Conservation (phyloP, 2,888 invertebrate species). For the Cancer borealis region DNA sequence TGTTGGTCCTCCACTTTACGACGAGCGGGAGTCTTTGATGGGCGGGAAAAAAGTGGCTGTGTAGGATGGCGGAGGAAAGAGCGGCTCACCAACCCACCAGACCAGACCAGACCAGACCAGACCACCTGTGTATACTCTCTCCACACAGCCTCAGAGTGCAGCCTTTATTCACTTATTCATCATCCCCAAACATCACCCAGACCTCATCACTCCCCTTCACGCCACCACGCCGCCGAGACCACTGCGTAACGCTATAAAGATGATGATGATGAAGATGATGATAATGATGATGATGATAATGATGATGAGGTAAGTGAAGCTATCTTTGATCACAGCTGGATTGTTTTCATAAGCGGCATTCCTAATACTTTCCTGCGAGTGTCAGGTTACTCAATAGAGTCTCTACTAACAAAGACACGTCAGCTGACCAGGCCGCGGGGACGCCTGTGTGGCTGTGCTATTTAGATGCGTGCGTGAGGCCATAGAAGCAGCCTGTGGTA, state of each 20-base stretch:
- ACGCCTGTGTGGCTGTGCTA: too few species aligned
- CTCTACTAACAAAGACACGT: too few species aligned
- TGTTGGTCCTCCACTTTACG: not conserved
- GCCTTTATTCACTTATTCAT: not conserved
- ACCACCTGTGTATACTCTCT: not conserved
- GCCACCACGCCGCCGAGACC: not conserved
- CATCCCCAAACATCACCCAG: not conserved
- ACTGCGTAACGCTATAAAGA: not conserved
- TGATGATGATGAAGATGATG: too few species aligned
- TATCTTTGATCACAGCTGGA: too few species aligned
- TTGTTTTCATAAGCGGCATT: too few species aligned
- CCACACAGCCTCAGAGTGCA: not conserved
- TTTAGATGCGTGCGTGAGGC: too few species aligned
- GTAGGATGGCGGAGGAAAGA: not conserved
- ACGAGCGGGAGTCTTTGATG: not conserved
- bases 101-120: not conserved
- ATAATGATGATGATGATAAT: too few species aligned
- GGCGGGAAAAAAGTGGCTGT: not conserved
- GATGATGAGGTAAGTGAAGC: too few species aligned
- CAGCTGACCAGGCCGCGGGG: too few species aligned
- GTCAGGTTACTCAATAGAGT: too few species aligned
- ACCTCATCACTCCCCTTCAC: not conserved
- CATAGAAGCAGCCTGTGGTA: too few species aligned
- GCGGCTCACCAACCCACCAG: not conserved
- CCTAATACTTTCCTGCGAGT: too few species aligned